A percentile compares a stretch with the other conserved stretches of the same genome.
phyloP scores from a whole-genome alignment of 1,140 invertebrate genomes.

The Leucophenga varia region DNA sequence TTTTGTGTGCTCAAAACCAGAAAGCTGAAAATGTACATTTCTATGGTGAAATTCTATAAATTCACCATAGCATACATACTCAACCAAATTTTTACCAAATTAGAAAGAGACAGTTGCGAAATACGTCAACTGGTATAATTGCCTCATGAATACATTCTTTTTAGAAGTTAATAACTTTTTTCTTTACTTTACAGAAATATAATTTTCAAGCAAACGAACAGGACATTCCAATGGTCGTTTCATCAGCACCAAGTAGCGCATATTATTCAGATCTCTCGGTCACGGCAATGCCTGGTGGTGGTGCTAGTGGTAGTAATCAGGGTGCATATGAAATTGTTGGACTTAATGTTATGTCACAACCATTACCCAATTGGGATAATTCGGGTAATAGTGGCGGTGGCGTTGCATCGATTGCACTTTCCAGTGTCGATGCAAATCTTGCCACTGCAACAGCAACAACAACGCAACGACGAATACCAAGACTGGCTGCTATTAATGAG shows the following conservation, averaged over 20 bases:
- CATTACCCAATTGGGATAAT: slow-evolving; percentile 52
- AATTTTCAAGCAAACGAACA: slow-evolving; percentile 60
- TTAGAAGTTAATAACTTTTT: neutral
- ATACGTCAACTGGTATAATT: too few relatives aligned
- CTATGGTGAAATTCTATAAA: too few relatives aligned
- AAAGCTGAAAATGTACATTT: too few relatives aligned
- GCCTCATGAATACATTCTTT: neutral
- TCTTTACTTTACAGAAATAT: slow-evolving; percentile 36
- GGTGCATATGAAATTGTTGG: slow-evolving; percentile 63
- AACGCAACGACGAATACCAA: slow-evolving; percentile 55
- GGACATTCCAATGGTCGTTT: slow-evolving; percentile 63
- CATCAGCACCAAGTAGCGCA: slow-evolving; percentile 69
- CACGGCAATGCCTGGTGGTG: slow-evolving; percentile 56
- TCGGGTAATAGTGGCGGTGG: slow-evolving; percentile 25
- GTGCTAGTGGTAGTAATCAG: slow-evolving; percentile 50
- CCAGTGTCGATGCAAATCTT: slow-evolving; percentile 3
- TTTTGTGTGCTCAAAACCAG: too few relatives aligned
- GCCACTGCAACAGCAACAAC: slow-evolving; percentile 41
- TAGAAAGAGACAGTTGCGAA: too few relatives aligned
- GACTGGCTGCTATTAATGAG: slow-evolving; percentile 69
- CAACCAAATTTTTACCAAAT: too few relatives aligned
- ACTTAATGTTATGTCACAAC: slow-evolving; percentile 54
- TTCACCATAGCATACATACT: too few relatives aligned
- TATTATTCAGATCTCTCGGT: slow-evolving; percentile 70
- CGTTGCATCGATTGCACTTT: slow-evolving; percentile 13